Base-by-base conservation (phyloP, 30 jellyfish, hydroid and myxozoan genomes). In the Cassiopea andromeda region DNA sequence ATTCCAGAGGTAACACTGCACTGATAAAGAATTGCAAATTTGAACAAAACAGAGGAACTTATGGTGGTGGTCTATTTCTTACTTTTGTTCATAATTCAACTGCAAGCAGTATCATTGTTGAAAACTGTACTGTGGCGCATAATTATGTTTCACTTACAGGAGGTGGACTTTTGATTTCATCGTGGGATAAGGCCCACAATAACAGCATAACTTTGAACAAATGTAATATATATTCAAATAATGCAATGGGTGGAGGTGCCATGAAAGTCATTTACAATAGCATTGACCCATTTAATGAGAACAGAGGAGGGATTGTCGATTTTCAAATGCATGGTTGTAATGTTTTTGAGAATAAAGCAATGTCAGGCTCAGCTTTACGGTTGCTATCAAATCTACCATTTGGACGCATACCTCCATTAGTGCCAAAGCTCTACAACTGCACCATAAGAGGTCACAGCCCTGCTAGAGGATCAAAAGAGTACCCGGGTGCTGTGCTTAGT, bases 241-340 rank as follows among this genome's bases (percentile, higher is more conserved):
- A 75, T 44, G 97, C 97, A 1, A 89, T 89, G 97, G 86, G 82
- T 13, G 97, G 97, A 17, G 97, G 97, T 46, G 97, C 92, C 13
- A 82, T 78, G 87, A 89, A 89, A 66, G 71, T 89, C 48, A 89
- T 82, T 45, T 84, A 67, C 73, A 89, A 80, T 57, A 89, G 86
- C 85, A 81, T 60, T 47, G 88, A 89, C 46, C 92, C 92, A 27
- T 44, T 15, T 19, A 78, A 76, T 70, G 88, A 9, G 77, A 85
- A 73, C 73, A 75, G 84, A 64, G 85, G 84, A 9, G 97, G 91
- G 45, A 10, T 45, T 3, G 66, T 87, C 1, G 64, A 48, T 17
- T 80, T 89, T 59, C 73, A 81, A 89, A 80, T 89, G 90, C 92
- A 69, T 69, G 74, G 70, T 12, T 50, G 73, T 47, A 48, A 73